Evolutionary conservation across 2,888 invertebrate species (phyloP).

Genomic region (Scaptomyza flava): DNA sequence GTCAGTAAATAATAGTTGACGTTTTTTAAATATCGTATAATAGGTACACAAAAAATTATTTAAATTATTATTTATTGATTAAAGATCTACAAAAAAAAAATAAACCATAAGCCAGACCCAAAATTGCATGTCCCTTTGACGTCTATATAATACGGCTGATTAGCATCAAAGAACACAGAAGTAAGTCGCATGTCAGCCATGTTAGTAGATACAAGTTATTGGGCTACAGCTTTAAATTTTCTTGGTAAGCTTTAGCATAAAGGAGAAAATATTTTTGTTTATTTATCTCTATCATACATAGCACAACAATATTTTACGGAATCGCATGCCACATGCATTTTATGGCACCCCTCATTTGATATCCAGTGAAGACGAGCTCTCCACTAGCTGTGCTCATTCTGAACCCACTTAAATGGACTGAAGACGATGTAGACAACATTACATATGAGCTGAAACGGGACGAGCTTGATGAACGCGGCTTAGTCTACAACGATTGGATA

Average conservation of each 20-base stretch:
- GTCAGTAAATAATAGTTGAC: too few species aligned
- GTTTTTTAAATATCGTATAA: neutral
- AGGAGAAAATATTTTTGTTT: neutral
- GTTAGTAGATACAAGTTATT: slow-evolving; percentile 36
- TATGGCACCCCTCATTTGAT: slow-evolving; percentile 60
- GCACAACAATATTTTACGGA: slow-evolving; percentile 55
- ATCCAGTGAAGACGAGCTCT: slow-evolving; percentile 31
- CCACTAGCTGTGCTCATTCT: slow-evolving; percentile 40
- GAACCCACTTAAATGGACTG: slow-evolving; percentile 47
- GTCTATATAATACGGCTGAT: slow-evolving; percentile 26
- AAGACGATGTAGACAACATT: slow-evolving; percentile 12
- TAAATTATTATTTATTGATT: too few species aligned
- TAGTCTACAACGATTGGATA: slow-evolving; percentile 50
- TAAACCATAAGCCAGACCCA: slow-evolving; percentile 2
- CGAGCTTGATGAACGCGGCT: too few species aligned
- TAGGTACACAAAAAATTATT: too few species aligned
- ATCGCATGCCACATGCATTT: slow-evolving; percentile 56
- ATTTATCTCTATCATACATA: slow-evolving; percentile 4
- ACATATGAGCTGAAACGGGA: slow-evolving; percentile 41
- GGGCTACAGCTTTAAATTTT: slow-evolving; percentile 62
- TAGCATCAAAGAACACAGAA: slow-evolving; percentile 1
- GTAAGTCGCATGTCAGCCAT: slow-evolving; percentile 12
- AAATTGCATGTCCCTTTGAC: too few species aligned
- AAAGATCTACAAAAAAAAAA: too few species aligned
- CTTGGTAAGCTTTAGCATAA: slow-evolving; percentile 43